Conservation (phyloP, 2,797 vertebrate genomes). For the Masticophis lateralis region DNA sequence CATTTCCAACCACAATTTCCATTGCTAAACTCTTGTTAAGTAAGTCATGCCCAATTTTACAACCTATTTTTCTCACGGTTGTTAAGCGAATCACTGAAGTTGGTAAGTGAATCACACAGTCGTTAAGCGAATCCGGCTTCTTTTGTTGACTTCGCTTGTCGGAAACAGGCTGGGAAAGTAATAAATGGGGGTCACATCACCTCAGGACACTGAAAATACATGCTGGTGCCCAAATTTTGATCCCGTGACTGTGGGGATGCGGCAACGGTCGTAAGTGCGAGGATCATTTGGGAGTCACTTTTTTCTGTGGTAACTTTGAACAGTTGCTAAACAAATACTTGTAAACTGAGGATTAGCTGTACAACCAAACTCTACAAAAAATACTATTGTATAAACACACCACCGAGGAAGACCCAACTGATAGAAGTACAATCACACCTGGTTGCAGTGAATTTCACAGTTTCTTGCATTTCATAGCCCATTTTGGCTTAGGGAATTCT, state of each 20-base stretch:
- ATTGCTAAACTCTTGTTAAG: not conserved
- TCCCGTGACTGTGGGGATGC: not conserved
- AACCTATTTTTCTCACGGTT: too few relatives aligned
- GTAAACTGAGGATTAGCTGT: too few relatives aligned
- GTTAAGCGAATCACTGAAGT: not conserved
- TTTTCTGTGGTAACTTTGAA: too few relatives aligned
- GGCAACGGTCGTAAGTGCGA: not conserved
- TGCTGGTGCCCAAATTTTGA: not conserved
- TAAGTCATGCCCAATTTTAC: too few relatives aligned
- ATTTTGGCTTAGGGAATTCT: too few relatives aligned
- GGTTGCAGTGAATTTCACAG: too few relatives aligned
- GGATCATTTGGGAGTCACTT: not conserved
- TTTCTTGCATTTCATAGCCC: too few relatives aligned
- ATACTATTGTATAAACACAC: not conserved
- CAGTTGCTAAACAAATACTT: too few relatives aligned
- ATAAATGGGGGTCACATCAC: not conserved
- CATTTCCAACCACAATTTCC: not conserved
- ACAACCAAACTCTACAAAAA: too few relatives aligned
- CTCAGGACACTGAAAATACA: not conserved
- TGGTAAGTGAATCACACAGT: too few relatives aligned
- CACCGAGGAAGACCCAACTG: not conserved
- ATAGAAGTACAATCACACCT: too few relatives aligned
- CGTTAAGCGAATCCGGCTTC: not conserved
- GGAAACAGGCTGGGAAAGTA: not conserved
- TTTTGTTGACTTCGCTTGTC: too few relatives aligned